Evolutionary conservation across 2,113 vertebrate genomes (phyloP).

Genomic region (Cinclus cinclus): DNA sequence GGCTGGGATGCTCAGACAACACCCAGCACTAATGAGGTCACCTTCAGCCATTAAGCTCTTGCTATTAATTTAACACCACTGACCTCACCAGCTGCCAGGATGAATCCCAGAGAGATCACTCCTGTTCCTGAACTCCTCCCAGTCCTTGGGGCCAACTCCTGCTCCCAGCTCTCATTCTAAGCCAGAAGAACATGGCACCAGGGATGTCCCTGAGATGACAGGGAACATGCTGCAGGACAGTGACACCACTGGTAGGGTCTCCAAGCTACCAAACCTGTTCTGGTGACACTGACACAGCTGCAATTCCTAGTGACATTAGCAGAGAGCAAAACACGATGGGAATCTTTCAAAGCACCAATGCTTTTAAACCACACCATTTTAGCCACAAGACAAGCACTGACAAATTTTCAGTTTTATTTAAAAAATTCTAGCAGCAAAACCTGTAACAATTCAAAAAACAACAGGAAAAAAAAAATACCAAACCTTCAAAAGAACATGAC

Average conservation of each 20-base stretch:
- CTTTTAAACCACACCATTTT: not conserved
- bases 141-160: not conserved
- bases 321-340: rapidly evolving
- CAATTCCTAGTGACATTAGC: not conserved
- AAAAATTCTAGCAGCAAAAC: constrained; percentile 82
- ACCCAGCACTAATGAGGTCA: not conserved
- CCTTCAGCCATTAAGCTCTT: not conserved
- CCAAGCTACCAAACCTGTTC: not conserved
- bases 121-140: not conserved
- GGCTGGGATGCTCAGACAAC: not conserved
- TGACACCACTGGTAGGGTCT: not conserved
- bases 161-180: not conserved
- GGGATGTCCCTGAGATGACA: not conserved
- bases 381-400: not conserved
- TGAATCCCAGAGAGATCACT: not conserved
- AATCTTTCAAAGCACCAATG: not conserved
- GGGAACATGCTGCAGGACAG: not conserved
- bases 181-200: rapidly evolving
- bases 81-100: not conserved
- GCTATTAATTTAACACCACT: not conserved
- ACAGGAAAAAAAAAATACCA: not conserved
- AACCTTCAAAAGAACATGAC: constrained; percentile 62
- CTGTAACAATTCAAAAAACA: constrained; percentile 71
- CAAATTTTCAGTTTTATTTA: constrained; percentile 69
- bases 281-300: not conserved